Evolutionary conservation across 2,797 vertebrate genomes (phyloP).

Genomic region (Anguilla obscura): DNA sequence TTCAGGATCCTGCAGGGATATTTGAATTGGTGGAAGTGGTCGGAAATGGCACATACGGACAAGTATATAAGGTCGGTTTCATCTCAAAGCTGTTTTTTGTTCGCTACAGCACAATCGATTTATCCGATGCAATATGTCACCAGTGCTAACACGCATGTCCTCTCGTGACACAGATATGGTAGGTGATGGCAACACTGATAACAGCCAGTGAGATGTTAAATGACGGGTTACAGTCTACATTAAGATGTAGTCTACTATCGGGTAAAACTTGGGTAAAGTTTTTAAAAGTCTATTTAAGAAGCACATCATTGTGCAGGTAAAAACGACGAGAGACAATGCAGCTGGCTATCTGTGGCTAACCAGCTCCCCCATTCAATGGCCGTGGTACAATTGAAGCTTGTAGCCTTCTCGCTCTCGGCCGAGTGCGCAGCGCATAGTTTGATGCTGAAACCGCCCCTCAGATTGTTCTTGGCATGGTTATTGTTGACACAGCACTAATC

Average conservation of each 20-base stretch:
- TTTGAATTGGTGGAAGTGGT: conserved; percentile 99
- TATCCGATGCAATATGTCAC: conserved; percentile 32
- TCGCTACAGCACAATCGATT: neutral
- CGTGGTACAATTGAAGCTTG: neutral
- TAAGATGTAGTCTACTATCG: neutral
- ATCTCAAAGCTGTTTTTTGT: conserved; percentile 1
- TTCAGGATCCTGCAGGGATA: conserved; percentile 92
- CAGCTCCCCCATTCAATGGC: neutral
- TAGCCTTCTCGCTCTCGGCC: no score
- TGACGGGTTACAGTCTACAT: conserved; percentile 46
- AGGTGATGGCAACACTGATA: conserved; percentile 34
- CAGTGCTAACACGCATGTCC: conserved; percentile 52
- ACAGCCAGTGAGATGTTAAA: conserved; percentile 43
- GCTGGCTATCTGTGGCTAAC: conserved; percentile 12
- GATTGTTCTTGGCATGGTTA: neutral
- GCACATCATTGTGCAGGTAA: neutral
- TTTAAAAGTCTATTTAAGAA: neutral
- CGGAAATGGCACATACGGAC: conserved; percentile 97
- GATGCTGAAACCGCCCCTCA: neutral
- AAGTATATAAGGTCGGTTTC: conserved; percentile 97
- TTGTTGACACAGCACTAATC: neutral
- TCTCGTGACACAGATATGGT: conserved; percentile 34
- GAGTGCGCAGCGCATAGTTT: neutral
- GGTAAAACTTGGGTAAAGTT: neutral
- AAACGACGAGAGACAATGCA: neutral